These are phyloP conservation scores for Pundamilia nyererei DNA, from an alignment of 2,113 vertebrate genomes.

Conservation along the genomic window DNA sequence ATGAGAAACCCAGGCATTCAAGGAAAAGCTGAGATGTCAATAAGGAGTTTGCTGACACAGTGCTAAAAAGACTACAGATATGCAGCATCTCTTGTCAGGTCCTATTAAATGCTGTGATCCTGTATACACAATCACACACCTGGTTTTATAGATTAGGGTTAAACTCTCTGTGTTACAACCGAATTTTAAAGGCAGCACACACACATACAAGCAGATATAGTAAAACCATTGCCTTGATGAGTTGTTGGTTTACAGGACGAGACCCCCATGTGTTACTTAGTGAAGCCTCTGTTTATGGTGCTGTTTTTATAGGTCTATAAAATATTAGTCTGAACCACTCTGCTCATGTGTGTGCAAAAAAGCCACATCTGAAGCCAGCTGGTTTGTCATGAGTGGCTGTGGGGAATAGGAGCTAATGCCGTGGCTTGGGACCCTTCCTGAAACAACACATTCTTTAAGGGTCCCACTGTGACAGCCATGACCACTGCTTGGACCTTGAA, in stretches of 20 bases:
- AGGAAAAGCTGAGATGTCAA: slow-evolving; percentile 30
- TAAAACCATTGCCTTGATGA: slow-evolving; percentile 49
- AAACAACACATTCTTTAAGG: slow-evolving; percentile 59
- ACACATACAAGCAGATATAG: slow-evolving; percentile 11
- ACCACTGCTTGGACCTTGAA: slow-evolving; percentile 35
- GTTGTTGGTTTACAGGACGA: slow-evolving; percentile 57
- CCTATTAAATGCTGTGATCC: slow-evolving; percentile 3
- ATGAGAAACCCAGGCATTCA: slow-evolving; percentile 35
- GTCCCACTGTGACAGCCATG: slow-evolving; percentile 51
- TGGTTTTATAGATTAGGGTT: slow-evolving; percentile 44
- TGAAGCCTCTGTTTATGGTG: slow-evolving; percentile 70
- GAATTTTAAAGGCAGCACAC: slow-evolving; percentile 29
- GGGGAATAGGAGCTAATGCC: slow-evolving; percentile 61
- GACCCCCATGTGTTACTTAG: slow-evolving; percentile 57
- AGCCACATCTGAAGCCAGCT: slow-evolving; percentile 65
- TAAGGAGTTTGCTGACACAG: slow-evolving; percentile 10
- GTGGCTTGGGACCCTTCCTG: slow-evolving; percentile 61
- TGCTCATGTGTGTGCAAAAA: slow-evolving; percentile 64
- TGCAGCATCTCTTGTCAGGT: slow-evolving; percentile 9
- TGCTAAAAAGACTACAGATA: slow-evolving; percentile 15
- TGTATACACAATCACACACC: slow-evolving; percentile 7
- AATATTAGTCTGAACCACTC: slow-evolving; percentile 71
- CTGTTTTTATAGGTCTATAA: slow-evolving; percentile 73
- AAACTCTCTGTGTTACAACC: slow-evolving; percentile 42
- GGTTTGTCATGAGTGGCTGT: slow-evolving; percentile 65